Conservation (phyloP, 2,888 invertebrate species). For the Anaspis maculata region DNA sequence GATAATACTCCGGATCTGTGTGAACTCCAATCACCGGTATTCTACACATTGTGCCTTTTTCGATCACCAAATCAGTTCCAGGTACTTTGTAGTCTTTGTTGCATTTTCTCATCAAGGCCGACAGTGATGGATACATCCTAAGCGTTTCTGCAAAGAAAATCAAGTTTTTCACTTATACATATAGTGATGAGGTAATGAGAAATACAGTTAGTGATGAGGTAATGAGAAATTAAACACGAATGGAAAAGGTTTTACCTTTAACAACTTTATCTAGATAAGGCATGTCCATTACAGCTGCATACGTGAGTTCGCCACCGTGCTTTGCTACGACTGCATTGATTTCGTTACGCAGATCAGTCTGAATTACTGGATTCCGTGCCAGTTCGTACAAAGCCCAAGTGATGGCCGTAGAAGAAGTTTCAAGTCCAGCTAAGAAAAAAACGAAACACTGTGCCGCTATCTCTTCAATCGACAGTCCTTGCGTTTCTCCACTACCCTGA, state of each 20-base stretch:
- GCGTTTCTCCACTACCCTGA: neutral
- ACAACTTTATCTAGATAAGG: constrained; percentile 7
- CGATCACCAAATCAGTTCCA: constrained; percentile 24
- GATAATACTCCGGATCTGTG: constrained; percentile 30
- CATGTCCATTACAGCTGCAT: constrained; percentile 6
- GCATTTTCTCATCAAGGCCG: constrained; percentile 17
- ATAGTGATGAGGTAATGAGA: too few species aligned
- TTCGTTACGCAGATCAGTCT: constrained; percentile 40
- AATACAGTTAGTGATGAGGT: too few species aligned
- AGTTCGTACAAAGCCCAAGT: constrained; percentile 49
- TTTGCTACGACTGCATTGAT: constrained; percentile 19
- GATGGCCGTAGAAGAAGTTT: constrained; percentile 51
- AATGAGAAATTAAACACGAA: constrained; percentile 2
- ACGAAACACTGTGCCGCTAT: constrained; percentile 47
- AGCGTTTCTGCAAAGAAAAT: too few species aligned
- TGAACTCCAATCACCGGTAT: constrained; percentile 30
- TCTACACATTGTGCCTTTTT: constrained; percentile 25
- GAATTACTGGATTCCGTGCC: constrained; percentile 40
- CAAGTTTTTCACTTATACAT: too few species aligned
- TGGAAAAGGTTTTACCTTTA: constrained; percentile 12
- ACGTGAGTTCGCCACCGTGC: constrained; percentile 4
- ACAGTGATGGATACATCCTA: constrained; percentile 30
- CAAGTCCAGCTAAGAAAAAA: constrained; percentile 54
- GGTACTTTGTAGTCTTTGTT: constrained; percentile 25
- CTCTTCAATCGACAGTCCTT: constrained; percentile 14